Evolutionary conservation across 2,113 vertebrate species (phyloP).

Genomic region (Kryptolebias marmoratus): DNA sequence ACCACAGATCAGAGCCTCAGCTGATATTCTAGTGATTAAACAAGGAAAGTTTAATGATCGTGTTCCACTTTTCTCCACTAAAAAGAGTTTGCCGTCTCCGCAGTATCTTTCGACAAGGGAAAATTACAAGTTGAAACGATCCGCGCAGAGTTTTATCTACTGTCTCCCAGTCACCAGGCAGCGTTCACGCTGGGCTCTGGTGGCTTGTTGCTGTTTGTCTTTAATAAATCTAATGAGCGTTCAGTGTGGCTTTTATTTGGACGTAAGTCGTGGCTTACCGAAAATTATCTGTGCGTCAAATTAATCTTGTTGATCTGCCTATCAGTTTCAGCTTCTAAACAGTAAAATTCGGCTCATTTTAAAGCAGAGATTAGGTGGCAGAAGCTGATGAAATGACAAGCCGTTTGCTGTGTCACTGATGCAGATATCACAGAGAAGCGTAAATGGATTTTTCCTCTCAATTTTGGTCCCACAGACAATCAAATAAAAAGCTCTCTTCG

Average conservation of each 20-base stretch:
- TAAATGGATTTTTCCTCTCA: neutral
- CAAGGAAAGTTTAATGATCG: neutral
- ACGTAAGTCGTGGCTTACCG: conserved; percentile 46
- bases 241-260: conserved; percentile 26
- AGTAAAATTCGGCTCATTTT: conserved; percentile 4
- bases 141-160: conserved; percentile 11
- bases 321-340: conserved; percentile 18
- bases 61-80: neutral
- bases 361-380: conserved; percentile 23
- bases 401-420: conserved; percentile 1
- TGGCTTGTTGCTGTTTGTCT: conserved; percentile 2
- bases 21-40: conserved; percentile 34
- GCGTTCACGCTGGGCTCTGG: conserved; percentile 1
- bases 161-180: neutral
- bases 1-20: conserved; percentile 19
- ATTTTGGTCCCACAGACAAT: neutral
- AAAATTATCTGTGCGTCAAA: conserved; percentile 39
- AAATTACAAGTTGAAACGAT: conserved; percentile 31
- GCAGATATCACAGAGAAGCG: neutral
- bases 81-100: neutral
- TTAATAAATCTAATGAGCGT: conserved; percentile 27
- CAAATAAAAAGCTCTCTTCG: neutral
- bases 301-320: conserved; percentile 36
- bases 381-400: conserved; percentile 9
- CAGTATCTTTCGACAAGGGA: conserved; percentile 13